Conservation (phyloP, 2,888 invertebrate genomes). For the Nemapogon koenigi region DNA sequence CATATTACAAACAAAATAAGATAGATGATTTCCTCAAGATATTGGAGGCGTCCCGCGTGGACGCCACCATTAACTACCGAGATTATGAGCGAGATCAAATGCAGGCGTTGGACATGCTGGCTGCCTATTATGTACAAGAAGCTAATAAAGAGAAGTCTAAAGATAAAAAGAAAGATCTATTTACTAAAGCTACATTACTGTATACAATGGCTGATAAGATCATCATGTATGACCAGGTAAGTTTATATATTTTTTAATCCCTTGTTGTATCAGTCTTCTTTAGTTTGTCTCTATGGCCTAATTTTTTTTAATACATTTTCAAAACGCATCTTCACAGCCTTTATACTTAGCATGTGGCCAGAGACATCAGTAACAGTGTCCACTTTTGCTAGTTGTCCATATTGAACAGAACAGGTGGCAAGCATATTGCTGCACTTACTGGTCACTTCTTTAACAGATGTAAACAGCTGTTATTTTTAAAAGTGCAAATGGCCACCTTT, state of each 20-base stretch:
- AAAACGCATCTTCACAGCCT: too few species aligned
- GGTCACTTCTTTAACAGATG: too few species aligned
- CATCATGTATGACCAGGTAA: conserved; percentile 98
- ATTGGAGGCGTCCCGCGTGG: conserved; percentile 84
- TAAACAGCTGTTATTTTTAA: too few species aligned
- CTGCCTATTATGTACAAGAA: conserved; percentile 97
- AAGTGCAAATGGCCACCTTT: too few species aligned
- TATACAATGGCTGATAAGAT: conserved; percentile 99
- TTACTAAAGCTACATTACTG: conserved; percentile 95
- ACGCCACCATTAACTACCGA: conserved; percentile 85
- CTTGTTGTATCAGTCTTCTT: not conserved
- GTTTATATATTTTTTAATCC: conserved; percentile 12
- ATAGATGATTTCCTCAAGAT: conserved; percentile 94
- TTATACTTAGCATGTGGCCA: too few species aligned
- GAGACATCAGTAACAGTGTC: too few species aligned
- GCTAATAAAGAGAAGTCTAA: conserved; percentile 95
- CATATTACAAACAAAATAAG: conserved; percentile 94
- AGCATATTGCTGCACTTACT: too few species aligned
- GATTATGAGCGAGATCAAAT: conserved; percentile 98
- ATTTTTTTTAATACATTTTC: too few species aligned
- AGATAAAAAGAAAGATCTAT: conserved; percentile 92
- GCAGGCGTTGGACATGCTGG: conserved; percentile 96
- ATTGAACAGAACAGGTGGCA: too few species aligned
- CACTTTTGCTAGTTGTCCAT: too few species aligned
- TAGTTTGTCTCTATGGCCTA: too few species aligned